Evolutionary conservation across 2,888 invertebrate genomes (phyloP).

Genomic region (Anticlea derivata): DNA sequence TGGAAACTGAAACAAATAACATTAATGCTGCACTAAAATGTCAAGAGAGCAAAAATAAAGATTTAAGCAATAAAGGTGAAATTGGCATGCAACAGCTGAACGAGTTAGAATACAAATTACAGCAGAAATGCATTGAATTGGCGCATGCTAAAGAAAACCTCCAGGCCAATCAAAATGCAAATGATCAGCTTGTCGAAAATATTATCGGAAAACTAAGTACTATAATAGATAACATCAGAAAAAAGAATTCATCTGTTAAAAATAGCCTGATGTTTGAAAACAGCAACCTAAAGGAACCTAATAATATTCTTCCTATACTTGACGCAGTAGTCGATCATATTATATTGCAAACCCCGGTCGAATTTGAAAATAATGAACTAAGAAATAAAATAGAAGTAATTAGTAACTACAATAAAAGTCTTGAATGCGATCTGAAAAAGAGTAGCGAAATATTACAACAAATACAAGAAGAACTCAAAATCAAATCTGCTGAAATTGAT

Average conservation of each 20-base stretch:
- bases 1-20: constrained; percentile 24
- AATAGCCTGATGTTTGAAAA: constrained; percentile 18
- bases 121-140: constrained; percentile 40
- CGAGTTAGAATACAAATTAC: constrained; percentile 36
- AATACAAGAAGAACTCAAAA: constrained; percentile 51
- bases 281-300: constrained; percentile 38
- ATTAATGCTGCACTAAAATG: constrained; percentile 34
- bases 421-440: constrained; percentile 42
- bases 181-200: constrained; percentile 42
- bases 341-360: constrained; percentile 25
- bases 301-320: constrained; percentile 46
- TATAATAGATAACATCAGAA: constrained; percentile 33
- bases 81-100: constrained; percentile 33
- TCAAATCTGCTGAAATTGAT: constrained; percentile 54
- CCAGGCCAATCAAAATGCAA: constrained; percentile 32
- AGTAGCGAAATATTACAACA: constrained; percentile 48
- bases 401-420: constrained; percentile 11
- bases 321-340: constrained; percentile 50
- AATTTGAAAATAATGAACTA: constrained; percentile 45
- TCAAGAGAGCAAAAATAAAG: constrained; percentile 33
- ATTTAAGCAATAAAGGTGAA: constrained; percentile 38
- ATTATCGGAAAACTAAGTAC: constrained; percentile 44
- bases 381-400: constrained; percentile 19
- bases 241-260: constrained; percentile 10
- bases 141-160: constrained; percentile 30